These are phyloP conservation scores for Porites australiensis DNA, from an alignment of 64 coral and sea anemone genomes.

Conservation along the genomic window DNA sequence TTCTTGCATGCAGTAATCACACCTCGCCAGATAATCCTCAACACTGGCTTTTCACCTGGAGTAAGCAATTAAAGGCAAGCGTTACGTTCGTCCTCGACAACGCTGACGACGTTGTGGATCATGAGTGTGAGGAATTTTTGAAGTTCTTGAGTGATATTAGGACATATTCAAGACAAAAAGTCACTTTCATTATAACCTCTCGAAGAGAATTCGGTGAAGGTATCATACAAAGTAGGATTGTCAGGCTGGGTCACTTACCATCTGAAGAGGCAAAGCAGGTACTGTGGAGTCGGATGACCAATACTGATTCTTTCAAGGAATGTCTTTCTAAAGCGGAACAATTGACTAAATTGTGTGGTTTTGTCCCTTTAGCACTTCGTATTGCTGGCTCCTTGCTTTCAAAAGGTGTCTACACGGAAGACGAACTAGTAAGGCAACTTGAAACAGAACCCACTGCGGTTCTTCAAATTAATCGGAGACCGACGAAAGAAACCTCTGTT, in stretches of 20 bases:
- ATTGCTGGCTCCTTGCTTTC: constrained; percentile 37
- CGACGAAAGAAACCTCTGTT: not conserved
- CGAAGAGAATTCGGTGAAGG: not conserved
- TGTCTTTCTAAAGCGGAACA: too few species aligned
- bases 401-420: not conserved
- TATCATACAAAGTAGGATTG: not conserved
- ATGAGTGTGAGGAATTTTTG: not conserved
- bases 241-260: not conserved
- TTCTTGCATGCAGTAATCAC: constrained; percentile 20
- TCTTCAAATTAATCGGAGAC: not conserved
- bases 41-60: constrained; percentile 32
- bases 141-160: constrained; percentile 46
- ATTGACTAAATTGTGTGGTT: not conserved
- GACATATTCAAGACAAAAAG: constrained; percentile 14
- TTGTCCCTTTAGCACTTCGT: constrained; percentile 43
- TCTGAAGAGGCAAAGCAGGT: not conserved
- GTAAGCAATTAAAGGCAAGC: not conserved
- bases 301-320: too few species aligned
- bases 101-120: constrained; percentile 13
- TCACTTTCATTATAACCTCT: constrained; percentile 39
- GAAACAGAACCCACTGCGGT: not conserved
- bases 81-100: constrained; percentile 37
- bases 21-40: not conserved
- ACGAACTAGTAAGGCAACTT: constrained; percentile 8
- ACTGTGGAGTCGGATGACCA: not conserved